Conservation (phyloP, 2,113 vertebrate species). For the Tyrannus savana region DNA sequence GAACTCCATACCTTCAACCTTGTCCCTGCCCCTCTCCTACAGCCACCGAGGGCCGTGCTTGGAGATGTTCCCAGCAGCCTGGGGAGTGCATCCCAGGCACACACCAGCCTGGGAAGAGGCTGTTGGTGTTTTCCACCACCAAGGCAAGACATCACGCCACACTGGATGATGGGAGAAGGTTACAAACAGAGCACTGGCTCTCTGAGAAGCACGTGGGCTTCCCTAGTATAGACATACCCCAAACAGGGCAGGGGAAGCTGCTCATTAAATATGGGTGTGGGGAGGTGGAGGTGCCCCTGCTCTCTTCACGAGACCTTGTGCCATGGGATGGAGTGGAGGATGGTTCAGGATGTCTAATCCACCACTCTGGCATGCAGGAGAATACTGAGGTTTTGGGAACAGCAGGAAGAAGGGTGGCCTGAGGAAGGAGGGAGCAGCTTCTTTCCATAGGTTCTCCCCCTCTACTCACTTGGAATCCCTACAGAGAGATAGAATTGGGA, state of each 20-base stretch:
- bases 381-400: neutral
- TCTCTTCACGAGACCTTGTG: neutral
- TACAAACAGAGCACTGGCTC: rapidly evolving
- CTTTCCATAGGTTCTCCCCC: neutral
- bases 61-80: neutral
- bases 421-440: neutral
- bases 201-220: rapidly evolving
- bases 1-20: neutral
- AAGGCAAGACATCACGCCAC: no score
- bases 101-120: neutral
- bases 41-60: rapidly evolving
- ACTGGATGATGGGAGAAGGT: no score
- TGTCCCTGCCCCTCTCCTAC: neutral
- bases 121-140: neutral
- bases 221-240: neutral
- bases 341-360: neutral
- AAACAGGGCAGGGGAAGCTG: neutral
- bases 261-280: neutral
- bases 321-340: neutral
- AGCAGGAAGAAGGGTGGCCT: neutral
- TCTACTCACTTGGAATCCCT: neutral
- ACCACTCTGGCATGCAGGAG: neutral
- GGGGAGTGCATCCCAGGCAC: neutral
- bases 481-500: neutral
- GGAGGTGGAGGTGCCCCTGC: neutral